Base-by-base conservation (phyloP, 2,113 vertebrate genomes). In the Antechinus stuartii region DNA sequence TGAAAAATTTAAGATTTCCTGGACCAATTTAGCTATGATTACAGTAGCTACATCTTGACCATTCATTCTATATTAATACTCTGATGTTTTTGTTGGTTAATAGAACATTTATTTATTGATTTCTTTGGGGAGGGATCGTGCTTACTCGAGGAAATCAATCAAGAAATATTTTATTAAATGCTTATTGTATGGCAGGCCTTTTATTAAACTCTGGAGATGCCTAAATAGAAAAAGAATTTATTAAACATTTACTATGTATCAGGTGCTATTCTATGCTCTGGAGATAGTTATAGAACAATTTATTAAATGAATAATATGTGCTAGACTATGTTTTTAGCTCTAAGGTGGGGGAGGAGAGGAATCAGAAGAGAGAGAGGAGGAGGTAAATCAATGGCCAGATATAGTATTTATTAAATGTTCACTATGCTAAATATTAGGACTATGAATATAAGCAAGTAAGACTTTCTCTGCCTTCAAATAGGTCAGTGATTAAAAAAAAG, bases 41-140 rank as follows among this genome's bases (percentile, higher is more conserved):
- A 42, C 35, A 84, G 6, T 84, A 57, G 27, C 9, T 8, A 8
- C 30, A 84, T 84, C 35, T 76, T 76, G 35, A 76, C 35, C n/a
- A 84, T 22, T 84, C 16, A 22, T 84, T 8, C 35, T 84, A 0
- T 84, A 84, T 84, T 42, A 84, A 42, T 84, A 84, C 5, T 42
- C 16, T n/a, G 14, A 7, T 76, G n/a, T 84, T n/a, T 68, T 14
- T 68, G 61, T 35, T n/a, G 61, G 30, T 12, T 68, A 14, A 76
- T 30, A 61, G 95, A 93, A 49, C 12, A 54, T 91, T 96, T 94
- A 27, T 76, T 68, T 76, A n/a, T 76, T 57, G 89, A 84, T 95
- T 93, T 95, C 14, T 52, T 3, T 42, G 52, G 25, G 2, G 2
- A 22, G 14, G 50, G 3, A 57, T 47, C 22, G 35, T 54, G 46